Base-by-base conservation (phyloP, 1,140 invertebrate species). In the Calliopsis andreniformis region DNA sequence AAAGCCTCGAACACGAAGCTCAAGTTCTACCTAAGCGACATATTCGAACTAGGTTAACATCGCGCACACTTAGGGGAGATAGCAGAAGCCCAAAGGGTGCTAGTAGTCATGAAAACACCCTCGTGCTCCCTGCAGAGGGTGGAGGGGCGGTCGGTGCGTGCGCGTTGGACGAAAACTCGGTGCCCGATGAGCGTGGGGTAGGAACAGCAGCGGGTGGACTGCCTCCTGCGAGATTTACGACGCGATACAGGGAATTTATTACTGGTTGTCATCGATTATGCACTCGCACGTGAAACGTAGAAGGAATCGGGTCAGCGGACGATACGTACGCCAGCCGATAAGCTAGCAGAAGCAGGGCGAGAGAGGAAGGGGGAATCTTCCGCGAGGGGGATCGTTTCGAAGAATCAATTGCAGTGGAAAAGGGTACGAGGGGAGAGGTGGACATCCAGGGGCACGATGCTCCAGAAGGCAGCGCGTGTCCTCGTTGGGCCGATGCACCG, bases 261-360 rank as follows among this genome's bases (percentile, higher is more conserved):
- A 73, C 55, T 47, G 62, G 67, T 63, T 64, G 69, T 82, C 47
- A 25, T 83, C 68, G 81, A 83, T 83, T 83, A 83, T 79, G 80
- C 81, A 66, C 64, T 64, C 71, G 66, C 69, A 45, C 45, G 64
- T 82, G 59, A 83, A 75, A 83, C 58, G 64, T 28, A 28, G 45
- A 49, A 47, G 30, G 43, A 82, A 75, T 25, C 76, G 51, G 73
- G 73, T 78, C 73, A 35, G 28, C 42, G 35, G 12, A 67, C 64
- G 68, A 59, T 59, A 49, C 56, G 14, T 25, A 30, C 35, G 61
- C 18, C 4, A 25, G 30, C 35, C 43, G 49, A 80, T 35, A 64
- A 53, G 25, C 16, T 20, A 56, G 32, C 20, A 45, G 4, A 18
- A n/a, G 55, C 3, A 1, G 20, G 0, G 23, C 16, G 14, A 45